Evolutionary conservation across 2,888 invertebrate genomes (phyloP), one percentile per base, ranked within the genome.

Genomic region (Horisme vitalbata): DNA sequence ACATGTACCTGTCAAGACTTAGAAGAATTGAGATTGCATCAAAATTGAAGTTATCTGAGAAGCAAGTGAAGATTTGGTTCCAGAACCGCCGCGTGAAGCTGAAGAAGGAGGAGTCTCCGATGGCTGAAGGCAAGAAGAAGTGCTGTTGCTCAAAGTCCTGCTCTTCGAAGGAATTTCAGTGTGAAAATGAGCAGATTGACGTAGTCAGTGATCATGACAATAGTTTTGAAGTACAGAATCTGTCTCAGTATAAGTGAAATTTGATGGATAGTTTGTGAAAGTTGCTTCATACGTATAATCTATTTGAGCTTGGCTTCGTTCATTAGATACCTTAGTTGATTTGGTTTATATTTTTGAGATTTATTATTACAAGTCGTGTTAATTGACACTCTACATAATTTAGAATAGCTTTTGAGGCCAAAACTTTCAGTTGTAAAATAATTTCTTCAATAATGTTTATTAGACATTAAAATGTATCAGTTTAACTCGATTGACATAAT

Each of bases 21-120:
- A 91, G 98, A 37, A 91, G 98, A 45, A 98, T 98, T 57, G 97
- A 98, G 82, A 98, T 98, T 41, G 98, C 98, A 2, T 97, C 96
- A 15, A 93, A 95, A 57, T 81, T 98, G 49, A 93, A 95, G 36
- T 83, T 98, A 0, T 96, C 96, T 0, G 98, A 98, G 80, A 98
- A 98, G 71, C 98, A 98, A 87, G 97, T 98, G 55, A 98, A 96
- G 79, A 96, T 96, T 59, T 96, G 97, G 98, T 98, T 98, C 82
- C 97, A 98, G 77, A 98, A 98, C 79, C 92, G 97, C 4, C 91
- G 97, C 1, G 98, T 98, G 0, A 98, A 98, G 77, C 93, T 96
- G 81, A 98, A 98, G 91, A 98, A 97, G 69, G 97, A 97, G 58
- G 95, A 95, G 67, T 82, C 93, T 4, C 94, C 94, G 0, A 58